Conservation (phyloP, 2,113 vertebrate species). For the Ageneiosus marmoratus region DNA sequence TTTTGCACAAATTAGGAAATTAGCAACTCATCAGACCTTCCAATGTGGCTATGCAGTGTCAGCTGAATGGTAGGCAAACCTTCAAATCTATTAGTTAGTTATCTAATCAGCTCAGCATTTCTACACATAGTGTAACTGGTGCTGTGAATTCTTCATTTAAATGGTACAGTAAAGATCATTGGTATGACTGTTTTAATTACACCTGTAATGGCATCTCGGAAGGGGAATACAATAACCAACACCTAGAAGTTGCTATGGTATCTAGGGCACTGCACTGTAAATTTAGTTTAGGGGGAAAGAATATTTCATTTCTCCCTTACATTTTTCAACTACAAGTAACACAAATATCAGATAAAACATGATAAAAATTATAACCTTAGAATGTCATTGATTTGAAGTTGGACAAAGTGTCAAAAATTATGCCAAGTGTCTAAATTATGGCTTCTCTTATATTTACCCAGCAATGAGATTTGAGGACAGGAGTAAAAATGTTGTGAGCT, state of each 20-base stretch:
- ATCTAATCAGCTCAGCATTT: background rate
- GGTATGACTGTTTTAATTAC: background rate
- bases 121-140: background rate
- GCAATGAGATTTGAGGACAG: background rate
- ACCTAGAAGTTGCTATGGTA: background rate
- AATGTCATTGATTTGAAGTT: background rate
- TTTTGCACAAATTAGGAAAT: constrained; percentile 15
- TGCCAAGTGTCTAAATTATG: background rate
- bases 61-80: background rate
- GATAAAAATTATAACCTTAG: background rate
- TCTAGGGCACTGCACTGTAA: background rate
- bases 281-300: too few relatives aligned
- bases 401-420: background rate
- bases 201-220: background rate
- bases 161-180: background rate
- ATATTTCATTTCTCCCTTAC: too few relatives aligned
- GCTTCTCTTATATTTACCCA: background rate
- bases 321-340: background rate
- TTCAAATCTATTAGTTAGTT: background rate
- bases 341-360: background rate
- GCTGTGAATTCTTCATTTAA: background rate
- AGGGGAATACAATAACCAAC: background rate
- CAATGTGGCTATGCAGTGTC: background rate
- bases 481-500: background rate
- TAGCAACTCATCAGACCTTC: background rate